phyloP scores from a whole-genome alignment of 2,888 invertebrate species.

The Drosophila nigricruria region DNA sequence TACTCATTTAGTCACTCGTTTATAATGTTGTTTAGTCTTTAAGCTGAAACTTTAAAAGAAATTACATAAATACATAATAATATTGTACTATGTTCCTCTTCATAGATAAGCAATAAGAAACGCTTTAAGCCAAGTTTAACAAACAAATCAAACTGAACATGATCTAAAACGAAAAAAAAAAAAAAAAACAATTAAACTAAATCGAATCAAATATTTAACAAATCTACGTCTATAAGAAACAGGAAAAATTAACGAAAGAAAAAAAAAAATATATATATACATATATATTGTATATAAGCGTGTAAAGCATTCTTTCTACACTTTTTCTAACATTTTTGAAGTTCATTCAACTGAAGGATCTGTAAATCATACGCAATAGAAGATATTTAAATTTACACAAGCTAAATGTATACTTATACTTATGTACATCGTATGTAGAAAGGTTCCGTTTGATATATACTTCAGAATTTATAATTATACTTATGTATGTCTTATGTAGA shows the following conservation, averaged over 20 bases:
- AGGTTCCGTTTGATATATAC: background rate
- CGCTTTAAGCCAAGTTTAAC: slow-evolving; percentile 75
- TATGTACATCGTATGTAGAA: slow-evolving; percentile 25
- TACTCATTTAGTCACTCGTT: slow-evolving; percentile 71
- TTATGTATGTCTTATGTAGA: slow-evolving; percentile 25
- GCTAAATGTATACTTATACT: slow-evolving; percentile 14
- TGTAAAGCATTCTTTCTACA: slow-evolving; percentile 69
- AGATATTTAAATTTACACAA: slow-evolving; percentile 19
- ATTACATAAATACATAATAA: slow-evolving; percentile 46
- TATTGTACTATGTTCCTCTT: slow-evolving; percentile 80
- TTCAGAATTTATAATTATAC: background rate
- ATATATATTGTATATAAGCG: slow-evolving; percentile 45
- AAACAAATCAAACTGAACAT: slow-evolving; percentile 70
- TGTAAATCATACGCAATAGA: slow-evolving; percentile 41
- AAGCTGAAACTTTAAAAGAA: slow-evolving; percentile 59
- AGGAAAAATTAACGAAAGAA: slow-evolving; percentile 17
- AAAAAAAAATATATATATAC: slow-evolving; percentile 22
- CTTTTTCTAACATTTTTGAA: slow-evolving; percentile 66
- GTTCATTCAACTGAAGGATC: slow-evolving; percentile 47
- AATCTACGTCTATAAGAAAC: slow-evolving; percentile 35
- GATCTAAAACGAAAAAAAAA: slow-evolving; percentile 49
- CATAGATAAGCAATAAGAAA: slow-evolving; percentile 81
- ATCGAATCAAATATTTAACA: slow-evolving; percentile 52
- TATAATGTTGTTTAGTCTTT: slow-evolving; percentile 76
- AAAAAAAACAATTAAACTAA: slow-evolving; percentile 38